These are phyloP conservation scores for Forbesichthys agassizii DNA, from an alignment of 2,113 vertebrate genomes.

Conservation along the genomic window DNA sequence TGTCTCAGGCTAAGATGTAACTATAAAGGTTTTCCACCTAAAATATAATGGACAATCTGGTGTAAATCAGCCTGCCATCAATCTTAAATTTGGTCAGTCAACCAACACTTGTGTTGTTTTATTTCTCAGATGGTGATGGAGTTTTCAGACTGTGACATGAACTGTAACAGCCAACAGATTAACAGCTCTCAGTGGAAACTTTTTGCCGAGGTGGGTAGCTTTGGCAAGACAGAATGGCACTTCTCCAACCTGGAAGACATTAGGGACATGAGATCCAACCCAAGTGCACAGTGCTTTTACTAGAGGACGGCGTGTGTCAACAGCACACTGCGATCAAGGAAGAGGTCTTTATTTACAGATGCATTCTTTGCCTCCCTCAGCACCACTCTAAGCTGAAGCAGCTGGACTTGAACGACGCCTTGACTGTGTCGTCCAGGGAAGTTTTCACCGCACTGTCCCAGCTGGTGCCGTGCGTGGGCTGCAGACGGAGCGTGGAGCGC, in stretches of 20 bases:
- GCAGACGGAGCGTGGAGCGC: conserved; percentile 93
- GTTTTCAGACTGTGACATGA: conserved; percentile 89
- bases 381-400: conserved; percentile 90
- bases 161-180: conserved; percentile 87
- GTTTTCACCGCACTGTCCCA: conserved; percentile 89
- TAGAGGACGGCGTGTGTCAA: neutral
- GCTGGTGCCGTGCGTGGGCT: conserved; percentile 94
- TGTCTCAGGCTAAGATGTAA: too few species aligned
- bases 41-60: too few species aligned
- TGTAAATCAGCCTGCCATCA: too few species aligned
- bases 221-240: neutral
- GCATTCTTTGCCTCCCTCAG: conserved; percentile 61
- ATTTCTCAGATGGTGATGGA: conserved; percentile 95
- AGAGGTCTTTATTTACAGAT: conserved; percentile 9
- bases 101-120: conserved; percentile 7
- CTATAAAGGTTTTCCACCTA: too few species aligned
- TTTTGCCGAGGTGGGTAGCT: conserved; percentile 87
- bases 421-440: conserved; percentile 93
- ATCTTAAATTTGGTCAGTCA: too few species aligned
- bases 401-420: conserved; percentile 87
- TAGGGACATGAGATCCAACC: neutral
- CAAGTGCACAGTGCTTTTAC: neutral
- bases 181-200: conserved; percentile 87
- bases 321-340: neutral
- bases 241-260: neutral